phyloP scores from a whole-genome alignment of 2,888 invertebrate species.

The Pammene fasciana region DNA sequence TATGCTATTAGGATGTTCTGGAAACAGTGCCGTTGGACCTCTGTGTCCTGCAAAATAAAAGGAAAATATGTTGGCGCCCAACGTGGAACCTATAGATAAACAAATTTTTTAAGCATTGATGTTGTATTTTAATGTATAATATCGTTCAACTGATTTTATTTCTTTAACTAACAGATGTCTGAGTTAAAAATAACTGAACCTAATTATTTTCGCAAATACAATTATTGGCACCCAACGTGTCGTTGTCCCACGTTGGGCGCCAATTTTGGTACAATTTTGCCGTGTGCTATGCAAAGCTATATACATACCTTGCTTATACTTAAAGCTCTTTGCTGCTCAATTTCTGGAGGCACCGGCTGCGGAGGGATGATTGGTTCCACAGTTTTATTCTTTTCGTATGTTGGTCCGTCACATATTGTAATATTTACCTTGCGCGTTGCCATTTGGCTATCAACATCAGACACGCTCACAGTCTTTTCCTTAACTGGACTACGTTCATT shows the following conservation, averaged over 20 bases:
- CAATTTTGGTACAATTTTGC: too few species aligned
- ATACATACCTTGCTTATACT: slow-evolving; percentile 89
- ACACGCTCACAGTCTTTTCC: slow-evolving; percentile 62
- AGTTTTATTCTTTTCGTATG: slow-evolving; percentile 63
- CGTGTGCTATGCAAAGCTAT: too few species aligned
- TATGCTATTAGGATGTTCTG: slow-evolving; percentile 93
- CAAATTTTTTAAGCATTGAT: too few species aligned
- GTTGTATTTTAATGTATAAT: too few species aligned
- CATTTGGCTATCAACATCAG: slow-evolving; percentile 61
- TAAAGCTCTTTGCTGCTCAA: slow-evolving; percentile 90
- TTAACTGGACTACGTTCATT: slow-evolving; percentile 58
- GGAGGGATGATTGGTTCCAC: slow-evolving; percentile 82
- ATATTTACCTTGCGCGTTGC: slow-evolving; percentile 71
- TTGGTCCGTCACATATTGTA: slow-evolving; percentile 68
- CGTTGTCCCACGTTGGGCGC: too few species aligned
- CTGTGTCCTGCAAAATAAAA: slow-evolving; percentile 86
- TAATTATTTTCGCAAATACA: too few species aligned
- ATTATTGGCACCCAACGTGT: too few species aligned
- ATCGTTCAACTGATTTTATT: too few species aligned
- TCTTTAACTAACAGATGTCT: too few species aligned
- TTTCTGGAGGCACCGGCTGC: slow-evolving; percentile 90
- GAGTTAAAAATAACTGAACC: too few species aligned
- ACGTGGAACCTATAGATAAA: too few species aligned
- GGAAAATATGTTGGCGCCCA: too few species aligned
- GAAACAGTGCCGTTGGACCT: slow-evolving; percentile 92